These are phyloP conservation scores for Danio jaintianensis DNA, from an alignment of 2,797 vertebrate genomes.

Conservation along the genomic window DNA sequence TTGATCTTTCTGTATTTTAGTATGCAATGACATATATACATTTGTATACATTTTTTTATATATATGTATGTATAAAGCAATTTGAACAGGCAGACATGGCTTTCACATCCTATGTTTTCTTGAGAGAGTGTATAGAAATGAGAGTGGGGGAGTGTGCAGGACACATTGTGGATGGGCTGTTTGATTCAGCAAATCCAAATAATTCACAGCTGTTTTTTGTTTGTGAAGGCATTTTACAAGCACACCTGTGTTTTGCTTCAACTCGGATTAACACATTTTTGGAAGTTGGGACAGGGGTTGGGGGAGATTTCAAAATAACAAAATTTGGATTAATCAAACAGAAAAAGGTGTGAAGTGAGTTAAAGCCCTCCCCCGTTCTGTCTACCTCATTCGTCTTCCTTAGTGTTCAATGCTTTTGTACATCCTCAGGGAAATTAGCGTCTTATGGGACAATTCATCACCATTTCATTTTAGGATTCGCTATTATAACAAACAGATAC, in stretches of 20 bases:
- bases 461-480: constrained; percentile 56
- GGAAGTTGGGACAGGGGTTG: constrained; percentile 58
- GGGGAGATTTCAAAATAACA: background rate
- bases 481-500: constrained; percentile 68
- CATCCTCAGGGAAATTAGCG: constrained; percentile 57
- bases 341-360: constrained; percentile 57
- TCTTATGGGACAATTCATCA: constrained; percentile 63
- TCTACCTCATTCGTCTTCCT: constrained; percentile 52
- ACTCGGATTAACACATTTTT: constrained; percentile 48
- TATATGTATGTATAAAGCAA: constrained; percentile 99
- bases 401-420: constrained; percentile 76
- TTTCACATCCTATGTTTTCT: constrained; percentile 99
- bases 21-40: constrained; percentile 99
- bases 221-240: background rate
- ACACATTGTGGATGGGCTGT: constrained; percentile 82
- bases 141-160: constrained; percentile 60
- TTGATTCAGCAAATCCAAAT: constrained; percentile 19
- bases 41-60: constrained; percentile 79
- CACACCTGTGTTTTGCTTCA: constrained; percentile 14
- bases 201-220: constrained; percentile 41
- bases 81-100: constrained; percentile 99
- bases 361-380: constrained; percentile 51
- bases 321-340: constrained; percentile 42
- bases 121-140: constrained; percentile 92
- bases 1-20: constrained; percentile 92